Base-by-base conservation (phyloP, 2,888 invertebrate genomes). In the Darwinula stevensoni region DNA sequence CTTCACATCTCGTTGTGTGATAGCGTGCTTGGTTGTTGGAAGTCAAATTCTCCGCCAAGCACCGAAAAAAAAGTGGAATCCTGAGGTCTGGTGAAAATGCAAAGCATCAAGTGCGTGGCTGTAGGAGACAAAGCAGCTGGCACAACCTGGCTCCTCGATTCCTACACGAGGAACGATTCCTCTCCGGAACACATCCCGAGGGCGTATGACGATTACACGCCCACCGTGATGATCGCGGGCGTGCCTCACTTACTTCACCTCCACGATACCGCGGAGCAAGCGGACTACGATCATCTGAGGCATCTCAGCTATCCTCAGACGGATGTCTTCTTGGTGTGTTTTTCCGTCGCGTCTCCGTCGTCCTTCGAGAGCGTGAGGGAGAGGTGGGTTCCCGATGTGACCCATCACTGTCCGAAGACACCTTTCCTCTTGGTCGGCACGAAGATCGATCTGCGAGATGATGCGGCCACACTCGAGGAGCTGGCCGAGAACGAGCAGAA, bases 301-400 rank as follows among this genome's bases (percentile, higher is more conserved):
- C 94, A 91, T 27, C 59, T 94, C 42, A 84, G 84, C 53, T 94
- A 94, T 62, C 94, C 91, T 42, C 91, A 94, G 57, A 94, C 94
- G 33, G 94, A 94, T 57, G 94, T 94, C 39, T 94, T 94, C 60
- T 70, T 97, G 45, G 91, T 97, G 39, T 94, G 94, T 61, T 94
- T 94, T 56, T 91, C 91, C 44, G 91, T 94, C 44, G 91, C 94
- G 38, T 88, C 88, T 44, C 94, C 94, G 40, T 88, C 91, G 46
- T 94, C 91, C 34, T 97, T 88, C 60, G 94, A 94, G 62, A 97
- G 97, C 57, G 91, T 97, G 36, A 86, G 84, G 63, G 94, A 94
- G 64, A 94, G 94, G 88, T 97, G 94, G 94, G 91, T 94, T 36
- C 94, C 94, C 39, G 94, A 97, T 64, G 94, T 97, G 49, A 86